These are phyloP conservation scores for Schizaphis graminum DNA, from an alignment of 2,888 invertebrate genomes.

Conservation along the genomic window DNA sequence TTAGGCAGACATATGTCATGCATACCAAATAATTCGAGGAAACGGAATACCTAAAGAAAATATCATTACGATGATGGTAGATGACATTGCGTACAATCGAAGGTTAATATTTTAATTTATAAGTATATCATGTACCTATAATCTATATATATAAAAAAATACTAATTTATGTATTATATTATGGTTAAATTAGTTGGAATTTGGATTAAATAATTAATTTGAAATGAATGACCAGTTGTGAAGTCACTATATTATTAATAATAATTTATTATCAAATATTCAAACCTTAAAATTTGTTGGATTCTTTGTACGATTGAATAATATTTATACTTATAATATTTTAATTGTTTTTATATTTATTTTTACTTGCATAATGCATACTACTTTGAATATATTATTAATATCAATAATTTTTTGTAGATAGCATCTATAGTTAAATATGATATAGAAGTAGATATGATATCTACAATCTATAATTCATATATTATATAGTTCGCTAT, in stretches of 20 bases:
- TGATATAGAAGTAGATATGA: too few species aligned
- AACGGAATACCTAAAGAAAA: constrained; percentile 70
- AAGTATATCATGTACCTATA: neutral
- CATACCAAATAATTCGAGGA: constrained; percentile 63
- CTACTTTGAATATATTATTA: neutral
- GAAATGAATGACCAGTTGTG: neutral
- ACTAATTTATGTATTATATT: neutral
- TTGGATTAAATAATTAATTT: neutral
- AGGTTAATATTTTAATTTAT: constrained; percentile 70
- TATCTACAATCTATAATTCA: too few species aligned
- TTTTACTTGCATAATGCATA: neutral
- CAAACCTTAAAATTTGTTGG: neutral
- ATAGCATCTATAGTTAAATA: too few species aligned
- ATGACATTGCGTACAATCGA: constrained; percentile 74
- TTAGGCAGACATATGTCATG: constrained; percentile 66
- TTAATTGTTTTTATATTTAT: neutral
- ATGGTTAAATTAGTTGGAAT: neutral
- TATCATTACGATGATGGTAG: constrained; percentile 77
- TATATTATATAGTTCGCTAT: neutral
- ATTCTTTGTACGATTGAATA: neutral
- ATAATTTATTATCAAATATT: neutral
- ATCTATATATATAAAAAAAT: too few species aligned
- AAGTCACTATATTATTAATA: neutral
- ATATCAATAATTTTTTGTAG: neutral
- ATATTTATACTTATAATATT: neutral